These are phyloP conservation scores for Cataglyphis livida DNA, from an alignment of 2,888 invertebrate species.

Conservation along the genomic window DNA sequence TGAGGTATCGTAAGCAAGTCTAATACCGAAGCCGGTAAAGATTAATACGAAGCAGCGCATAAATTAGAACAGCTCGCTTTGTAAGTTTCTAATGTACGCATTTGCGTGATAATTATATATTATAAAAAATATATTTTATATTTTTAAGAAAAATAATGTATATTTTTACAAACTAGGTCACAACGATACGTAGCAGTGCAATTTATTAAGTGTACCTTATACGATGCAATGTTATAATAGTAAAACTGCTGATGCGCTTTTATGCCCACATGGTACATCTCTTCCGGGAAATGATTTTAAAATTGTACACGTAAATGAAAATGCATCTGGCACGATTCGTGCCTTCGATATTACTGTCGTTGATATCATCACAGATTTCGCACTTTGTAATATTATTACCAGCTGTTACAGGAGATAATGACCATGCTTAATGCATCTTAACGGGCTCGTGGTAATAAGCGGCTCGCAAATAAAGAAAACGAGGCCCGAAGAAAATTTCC, in stretches of 20 bases:
- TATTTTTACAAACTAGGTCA: slow-evolving; percentile 8
- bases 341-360: slow-evolving; percentile 22
- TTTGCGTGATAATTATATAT: neutral
- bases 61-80: neutral
- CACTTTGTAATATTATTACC: slow-evolving; percentile 43
- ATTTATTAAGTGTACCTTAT: neutral
- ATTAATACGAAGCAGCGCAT: slow-evolving; percentile 30
- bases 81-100: neutral
- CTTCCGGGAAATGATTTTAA: slow-evolving; percentile 13
- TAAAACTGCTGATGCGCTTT: slow-evolving; percentile 33
- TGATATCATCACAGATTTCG: slow-evolving; percentile 22
- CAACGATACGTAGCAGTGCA: neutral
- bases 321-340: slow-evolving; percentile 26
- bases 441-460: slow-evolving; percentile 18
- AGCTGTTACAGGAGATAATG: slow-evolving; percentile 42
- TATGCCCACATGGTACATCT: neutral
- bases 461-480: slow-evolving; percentile 10
- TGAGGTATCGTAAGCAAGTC: neutral
- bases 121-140: neutral
- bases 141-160: neutral
- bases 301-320: slow-evolving; percentile 2
- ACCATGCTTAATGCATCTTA: slow-evolving; percentile 28
- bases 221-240: neutral
- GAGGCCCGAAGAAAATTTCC: neutral
- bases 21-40: slow-evolving; percentile 33